Evolutionary conservation across 2,797 vertebrate genomes (phyloP).

Genomic region (Pagetopsis macropterus): DNA sequence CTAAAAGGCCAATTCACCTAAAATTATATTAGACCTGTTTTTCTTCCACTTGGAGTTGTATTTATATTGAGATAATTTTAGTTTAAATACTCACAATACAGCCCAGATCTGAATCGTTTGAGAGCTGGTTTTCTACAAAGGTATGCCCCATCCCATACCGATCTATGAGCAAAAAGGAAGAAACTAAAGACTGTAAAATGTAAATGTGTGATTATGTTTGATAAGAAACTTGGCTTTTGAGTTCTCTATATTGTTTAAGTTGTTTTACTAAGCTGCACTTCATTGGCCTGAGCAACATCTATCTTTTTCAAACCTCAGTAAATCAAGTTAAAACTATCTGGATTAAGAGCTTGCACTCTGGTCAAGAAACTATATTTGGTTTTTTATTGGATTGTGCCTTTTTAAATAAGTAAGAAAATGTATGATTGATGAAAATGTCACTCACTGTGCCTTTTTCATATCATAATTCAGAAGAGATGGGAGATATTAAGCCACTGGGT

Average conservation of each 20-base stretch:
- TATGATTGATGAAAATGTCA: slow-evolving; percentile 23
- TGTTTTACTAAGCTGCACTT: background rate
- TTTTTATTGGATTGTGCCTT: slow-evolving; percentile 32
- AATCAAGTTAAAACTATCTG: slow-evolving; percentile 3
- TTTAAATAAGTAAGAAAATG: background rate
- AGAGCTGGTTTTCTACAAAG: background rate
- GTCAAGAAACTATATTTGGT: slow-evolving; percentile 4
- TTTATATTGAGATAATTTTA: background rate
- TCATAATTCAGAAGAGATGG: slow-evolving; percentile 2
- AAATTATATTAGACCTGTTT: background rate
- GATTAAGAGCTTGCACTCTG: slow-evolving; percentile 11
- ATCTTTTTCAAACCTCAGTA: background rate
- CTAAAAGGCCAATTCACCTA: slow-evolving; percentile 6
- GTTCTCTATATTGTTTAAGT: background rate
- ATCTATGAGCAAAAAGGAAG: background rate
- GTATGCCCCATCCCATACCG: background rate
- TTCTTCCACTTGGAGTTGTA: slow-evolving; percentile 3
- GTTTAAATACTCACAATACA: background rate
- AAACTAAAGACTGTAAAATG: background rate
- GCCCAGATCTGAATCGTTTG: background rate
- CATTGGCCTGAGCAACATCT: background rate
- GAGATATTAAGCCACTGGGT: slow-evolving; percentile 24
- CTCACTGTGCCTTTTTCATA: slow-evolving; percentile 52
- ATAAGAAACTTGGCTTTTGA: too few species aligned
- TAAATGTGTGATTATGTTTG: background rate